phyloP scores from a whole-genome alignment of 2,888 invertebrate species.

The Patella depressa region DNA sequence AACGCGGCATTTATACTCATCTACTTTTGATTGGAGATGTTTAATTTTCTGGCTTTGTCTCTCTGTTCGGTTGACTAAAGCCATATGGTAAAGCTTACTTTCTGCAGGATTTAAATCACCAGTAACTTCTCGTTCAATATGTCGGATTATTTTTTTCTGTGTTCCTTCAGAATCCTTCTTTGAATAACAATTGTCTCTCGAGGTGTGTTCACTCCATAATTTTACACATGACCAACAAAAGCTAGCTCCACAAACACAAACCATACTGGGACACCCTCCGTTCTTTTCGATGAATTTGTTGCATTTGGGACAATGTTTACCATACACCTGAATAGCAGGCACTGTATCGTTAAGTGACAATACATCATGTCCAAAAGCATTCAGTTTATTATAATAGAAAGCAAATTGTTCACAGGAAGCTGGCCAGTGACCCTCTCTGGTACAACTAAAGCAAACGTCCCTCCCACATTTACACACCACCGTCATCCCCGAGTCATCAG shows the following conservation, averaged over 20 bases:
- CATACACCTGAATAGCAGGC: constrained; percentile 27
- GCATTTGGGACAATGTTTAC: constrained; percentile 51
- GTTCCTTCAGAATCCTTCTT: not conserved
- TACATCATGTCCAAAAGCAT: constrained; percentile 33
- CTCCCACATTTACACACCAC: constrained; percentile 42
- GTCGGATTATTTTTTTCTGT: not conserved
- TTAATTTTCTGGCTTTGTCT: not conserved
- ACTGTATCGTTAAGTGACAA: no score
- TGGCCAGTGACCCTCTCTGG: constrained; percentile 50
- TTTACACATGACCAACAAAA: constrained; percentile 54
- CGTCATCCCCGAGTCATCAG: not conserved
- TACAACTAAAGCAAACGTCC: constrained; percentile 45
- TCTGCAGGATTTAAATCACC: not conserved
- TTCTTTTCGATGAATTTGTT: constrained; percentile 45
- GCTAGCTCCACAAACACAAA: constrained; percentile 39
- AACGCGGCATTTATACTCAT: not conserved
- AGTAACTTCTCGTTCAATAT: not conserved
- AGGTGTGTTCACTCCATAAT: constrained; percentile 21
- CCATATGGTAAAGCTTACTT: not conserved
- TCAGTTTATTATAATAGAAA: constrained; percentile 36
- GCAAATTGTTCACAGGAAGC: constrained; percentile 41
- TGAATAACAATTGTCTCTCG: not conserved
- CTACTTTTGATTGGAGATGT: not conserved
- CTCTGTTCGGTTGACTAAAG: not conserved
- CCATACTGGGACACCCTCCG: constrained; percentile 47